phyloP scores from a whole-genome alignment of 1,140 invertebrate genomes.

The Rhysida immarginata region DNA sequence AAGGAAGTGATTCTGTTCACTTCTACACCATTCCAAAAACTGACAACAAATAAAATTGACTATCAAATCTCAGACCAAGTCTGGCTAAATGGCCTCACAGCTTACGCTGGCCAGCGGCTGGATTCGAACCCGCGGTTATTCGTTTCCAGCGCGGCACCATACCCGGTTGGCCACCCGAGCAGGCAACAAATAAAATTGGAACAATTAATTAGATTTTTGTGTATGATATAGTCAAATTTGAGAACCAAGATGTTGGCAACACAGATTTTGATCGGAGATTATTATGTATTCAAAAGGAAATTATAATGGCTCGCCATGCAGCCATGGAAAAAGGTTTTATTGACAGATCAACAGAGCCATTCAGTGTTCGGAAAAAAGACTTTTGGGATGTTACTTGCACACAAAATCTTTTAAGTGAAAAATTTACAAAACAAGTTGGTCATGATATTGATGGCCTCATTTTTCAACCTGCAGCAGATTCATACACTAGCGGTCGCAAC shows the following conservation, averaged over 20 bases:
- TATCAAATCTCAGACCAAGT: too few relatives aligned
- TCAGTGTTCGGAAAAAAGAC: constrained; percentile 68
- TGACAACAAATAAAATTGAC: too few relatives aligned
- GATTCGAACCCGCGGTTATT: too few relatives aligned
- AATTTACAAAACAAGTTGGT: constrained; percentile 64
- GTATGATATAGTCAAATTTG: constrained; percentile 84
- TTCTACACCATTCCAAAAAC: too few relatives aligned
- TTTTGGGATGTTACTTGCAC: constrained; percentile 67
- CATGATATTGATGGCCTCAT: constrained; percentile 97
- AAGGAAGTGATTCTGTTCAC: too few relatives aligned
- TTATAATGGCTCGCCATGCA: constrained; percentile 48
- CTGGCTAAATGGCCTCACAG: too few relatives aligned
- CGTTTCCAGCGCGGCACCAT: too few relatives aligned
- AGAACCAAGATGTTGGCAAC: constrained; percentile 61
- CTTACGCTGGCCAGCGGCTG: too few relatives aligned
- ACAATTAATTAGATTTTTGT: too few relatives aligned
- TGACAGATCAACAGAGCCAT: constrained; percentile 61
- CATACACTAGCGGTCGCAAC: neutral
- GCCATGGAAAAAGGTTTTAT: constrained; percentile 62
- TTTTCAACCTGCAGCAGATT: constrained; percentile 77
- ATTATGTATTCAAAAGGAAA: constrained; percentile 51
- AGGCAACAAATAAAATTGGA: too few relatives aligned
- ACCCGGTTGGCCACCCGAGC: too few relatives aligned
- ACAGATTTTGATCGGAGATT: constrained; percentile 60
- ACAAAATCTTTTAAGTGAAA: constrained; percentile 58